A percentile compares a stretch with the other conserved stretches of the same genome.
Conservation (phyloP, 2,797 vertebrate species). For the Urosaurus nigricauda region DNA sequence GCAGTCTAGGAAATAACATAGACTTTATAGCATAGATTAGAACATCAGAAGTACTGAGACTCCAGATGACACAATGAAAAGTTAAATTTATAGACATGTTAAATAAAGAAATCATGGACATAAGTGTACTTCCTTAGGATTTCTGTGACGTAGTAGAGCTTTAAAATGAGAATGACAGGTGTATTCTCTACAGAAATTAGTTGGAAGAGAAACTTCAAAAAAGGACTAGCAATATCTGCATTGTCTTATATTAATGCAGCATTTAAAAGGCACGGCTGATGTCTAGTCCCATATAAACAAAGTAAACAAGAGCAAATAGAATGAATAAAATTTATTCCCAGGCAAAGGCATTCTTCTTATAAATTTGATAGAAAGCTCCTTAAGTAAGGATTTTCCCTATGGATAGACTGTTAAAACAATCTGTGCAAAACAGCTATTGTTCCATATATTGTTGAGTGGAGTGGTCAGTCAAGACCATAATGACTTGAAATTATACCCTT, state of each 20-base stretch:
- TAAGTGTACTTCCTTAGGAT: background rate
- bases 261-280: background rate
- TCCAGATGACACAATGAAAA: background rate
- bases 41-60: background rate
- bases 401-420: background rate
- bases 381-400: background rate
- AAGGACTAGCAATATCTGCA: background rate
- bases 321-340: background rate
- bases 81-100: background rate
- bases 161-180: background rate
- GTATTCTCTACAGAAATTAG: background rate
- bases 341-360: background rate
- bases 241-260: background rate
- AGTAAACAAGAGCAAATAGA: background rate
- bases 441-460: background rate
- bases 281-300: background rate
- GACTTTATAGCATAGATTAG: background rate
- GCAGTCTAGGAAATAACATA: background rate
- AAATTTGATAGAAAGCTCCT: background rate
- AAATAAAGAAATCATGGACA: background rate
- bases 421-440: background rate
- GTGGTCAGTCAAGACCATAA: background rate
- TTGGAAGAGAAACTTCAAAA: background rate
- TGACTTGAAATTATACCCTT: too few species aligned
- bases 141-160: background rate